Evolutionary conservation across 2,113 vertebrate genomes (phyloP).

Genomic region (Saguinus imperator): DNA sequence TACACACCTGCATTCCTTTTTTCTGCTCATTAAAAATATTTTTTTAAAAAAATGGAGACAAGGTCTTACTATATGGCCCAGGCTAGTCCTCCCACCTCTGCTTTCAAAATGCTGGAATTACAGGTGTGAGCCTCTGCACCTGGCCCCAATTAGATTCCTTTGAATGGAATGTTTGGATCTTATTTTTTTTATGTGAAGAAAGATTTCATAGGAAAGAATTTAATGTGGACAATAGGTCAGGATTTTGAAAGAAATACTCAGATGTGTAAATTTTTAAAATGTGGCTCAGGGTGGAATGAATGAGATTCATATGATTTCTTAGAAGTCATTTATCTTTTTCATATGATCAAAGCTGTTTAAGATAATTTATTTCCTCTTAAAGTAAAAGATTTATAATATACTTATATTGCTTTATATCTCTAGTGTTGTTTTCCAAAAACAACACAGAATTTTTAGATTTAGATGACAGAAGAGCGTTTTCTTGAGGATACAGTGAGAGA

Average conservation of each 20-base stretch:
- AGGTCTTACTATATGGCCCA: too few species aligned
- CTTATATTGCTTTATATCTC: background rate
- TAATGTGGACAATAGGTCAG: background rate
- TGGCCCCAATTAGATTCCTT: constrained; percentile 48
- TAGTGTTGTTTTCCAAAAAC: constrained; percentile 19
- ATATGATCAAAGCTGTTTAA: background rate
- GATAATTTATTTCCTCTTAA: constrained; percentile 22
- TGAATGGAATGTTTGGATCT: background rate
- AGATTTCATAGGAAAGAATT: background rate
- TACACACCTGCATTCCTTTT: constrained; percentile 47
- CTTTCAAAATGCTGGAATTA: too few species aligned
- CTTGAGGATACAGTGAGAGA: background rate
- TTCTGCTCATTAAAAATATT: too few species aligned
- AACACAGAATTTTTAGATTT: background rate
- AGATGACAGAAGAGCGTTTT: background rate
- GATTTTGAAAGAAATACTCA: background rate
- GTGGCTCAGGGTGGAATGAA: background rate
- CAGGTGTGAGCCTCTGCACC: too few species aligned
- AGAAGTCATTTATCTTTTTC: constrained; percentile 25
- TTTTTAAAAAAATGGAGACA: too few species aligned
- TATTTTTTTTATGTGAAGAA: background rate
- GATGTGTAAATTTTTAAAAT: background rate
- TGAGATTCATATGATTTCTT: background rate
- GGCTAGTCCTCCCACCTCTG: too few species aligned
- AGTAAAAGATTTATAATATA: constrained; percentile 15